These are phyloP conservation scores for Ataeniobius toweri DNA, from an alignment of 2,797 vertebrate genomes.

Conservation along the genomic window DNA sequence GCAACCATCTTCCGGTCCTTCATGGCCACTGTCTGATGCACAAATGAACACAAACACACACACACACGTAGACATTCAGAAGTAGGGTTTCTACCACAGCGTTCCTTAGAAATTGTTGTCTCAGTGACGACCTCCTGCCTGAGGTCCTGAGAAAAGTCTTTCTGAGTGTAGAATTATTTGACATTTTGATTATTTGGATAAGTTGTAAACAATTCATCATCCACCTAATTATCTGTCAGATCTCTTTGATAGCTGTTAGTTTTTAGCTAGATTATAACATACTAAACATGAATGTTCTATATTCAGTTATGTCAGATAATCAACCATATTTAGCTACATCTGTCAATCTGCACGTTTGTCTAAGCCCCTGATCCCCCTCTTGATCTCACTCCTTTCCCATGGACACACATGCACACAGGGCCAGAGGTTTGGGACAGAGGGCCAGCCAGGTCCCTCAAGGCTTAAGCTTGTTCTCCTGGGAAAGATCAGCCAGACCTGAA, in stretches of 20 bases:
- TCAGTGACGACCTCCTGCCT: slow-evolving; percentile 51
- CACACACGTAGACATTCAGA: slow-evolving; percentile 32
- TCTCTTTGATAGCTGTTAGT: slow-evolving; percentile 6
- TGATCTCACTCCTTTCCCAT: slow-evolving; percentile 51
- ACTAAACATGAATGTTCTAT: slow-evolving; percentile 9
- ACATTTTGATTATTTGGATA: slow-evolving; percentile 28
- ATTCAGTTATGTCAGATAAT: not conserved
- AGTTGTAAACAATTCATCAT: slow-evolving; percentile 24
- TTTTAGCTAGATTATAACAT: slow-evolving; percentile 1
- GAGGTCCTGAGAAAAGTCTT: slow-evolving; percentile 77
- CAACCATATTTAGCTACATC: slow-evolving; percentile 43
- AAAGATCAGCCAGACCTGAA: slow-evolving; percentile 49
- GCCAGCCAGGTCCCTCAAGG: slow-evolving; percentile 51
- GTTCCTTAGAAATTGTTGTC: slow-evolving; percentile 49
- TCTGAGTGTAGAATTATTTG: slow-evolving; percentile 20
- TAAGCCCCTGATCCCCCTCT: slow-evolving; percentile 25
- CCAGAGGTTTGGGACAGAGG: slow-evolving; percentile 56
- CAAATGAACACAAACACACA: slow-evolving; percentile 22
- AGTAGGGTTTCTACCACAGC: slow-evolving; percentile 32
- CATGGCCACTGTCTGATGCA: slow-evolving; percentile 31
- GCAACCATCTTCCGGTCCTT: slow-evolving; percentile 48
- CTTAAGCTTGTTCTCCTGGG: slow-evolving; percentile 35
- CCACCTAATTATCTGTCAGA: slow-evolving; percentile 22
- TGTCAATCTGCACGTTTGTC: slow-evolving; percentile 39
- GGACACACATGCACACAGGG: slow-evolving; percentile 39